Percentiles rank a stretch among this genome's conserved stretches.
Evolutionary conservation across 2,888 invertebrate species (phyloP).

Genomic region (Cephus nigrinus): DNA sequence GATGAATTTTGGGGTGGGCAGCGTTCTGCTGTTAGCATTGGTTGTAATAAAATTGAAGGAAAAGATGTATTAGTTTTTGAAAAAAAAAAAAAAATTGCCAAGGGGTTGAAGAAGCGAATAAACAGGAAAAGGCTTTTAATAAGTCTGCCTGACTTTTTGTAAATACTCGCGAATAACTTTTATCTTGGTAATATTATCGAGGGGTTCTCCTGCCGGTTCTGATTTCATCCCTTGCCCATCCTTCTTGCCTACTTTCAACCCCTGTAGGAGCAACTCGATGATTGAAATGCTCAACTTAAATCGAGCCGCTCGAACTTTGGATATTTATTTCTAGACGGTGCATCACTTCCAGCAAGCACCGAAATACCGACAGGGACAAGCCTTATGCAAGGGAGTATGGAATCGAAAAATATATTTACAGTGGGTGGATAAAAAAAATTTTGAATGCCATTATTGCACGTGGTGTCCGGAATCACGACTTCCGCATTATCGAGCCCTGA

Average conservation of each 20-base stretch:
- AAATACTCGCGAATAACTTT: neutral
- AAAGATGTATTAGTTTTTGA: neutral
- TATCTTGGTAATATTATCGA: neutral
- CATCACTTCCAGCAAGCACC: neutral
- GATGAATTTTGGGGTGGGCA: neutral
- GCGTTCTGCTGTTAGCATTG: neutral
- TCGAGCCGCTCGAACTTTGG: neutral
- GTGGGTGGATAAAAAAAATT: neutral
- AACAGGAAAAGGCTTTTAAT: conserved; percentile 39
- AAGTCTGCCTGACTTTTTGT: conserved; percentile 21
- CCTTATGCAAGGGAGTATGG: neutral
- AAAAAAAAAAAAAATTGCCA: neutral
- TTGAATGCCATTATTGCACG: neutral
- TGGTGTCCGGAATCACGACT: no score
- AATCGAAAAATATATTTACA: neutral
- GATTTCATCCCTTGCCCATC: neutral
- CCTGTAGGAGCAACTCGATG: neutral
- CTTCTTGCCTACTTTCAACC: neutral
- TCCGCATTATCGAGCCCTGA: neutral
- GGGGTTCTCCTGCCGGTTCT: neutral
- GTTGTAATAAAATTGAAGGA: neutral
- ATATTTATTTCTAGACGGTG: neutral
- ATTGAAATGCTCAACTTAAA: neutral
- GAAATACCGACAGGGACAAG: neutral
- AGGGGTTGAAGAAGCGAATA: conserved; percentile 8